Base-by-base conservation (phyloP, 2,113 vertebrate genomes). In the Serinus canaria region DNA sequence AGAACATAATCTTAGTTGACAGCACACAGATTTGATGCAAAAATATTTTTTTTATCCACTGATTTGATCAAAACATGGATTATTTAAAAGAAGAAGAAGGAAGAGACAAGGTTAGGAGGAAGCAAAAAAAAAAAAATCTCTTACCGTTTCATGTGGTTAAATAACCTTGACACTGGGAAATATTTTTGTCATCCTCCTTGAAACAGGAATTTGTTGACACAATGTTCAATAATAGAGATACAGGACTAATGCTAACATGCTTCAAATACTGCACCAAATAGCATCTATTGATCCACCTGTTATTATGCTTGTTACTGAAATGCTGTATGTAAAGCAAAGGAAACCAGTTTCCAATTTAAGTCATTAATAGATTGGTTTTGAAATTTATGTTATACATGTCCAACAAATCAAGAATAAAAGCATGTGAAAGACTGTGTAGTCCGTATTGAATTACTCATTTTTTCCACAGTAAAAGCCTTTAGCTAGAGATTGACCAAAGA, bases 351-450 rank as follows among this genome's bases (percentile, higher is more conserved):
- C 95, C 94, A 95, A 92, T 95, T 97, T 97, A 94, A 97, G 94
- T 97, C 97, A 97, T 97, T 98, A 98, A 98, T 97, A 98, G 97
- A 97, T 97, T 94, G 94, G 95, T 95, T 75, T 89, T 87, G 94
- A 97, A 98, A 98, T 98, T 98, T 98, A 98, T 98, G 97, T 96
- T 96, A 96, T 69, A 92, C 76, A 8, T 87, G 91, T 96, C 97
- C 93, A 97, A 98, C 97, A 98, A 98, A 98, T 98, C 98, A 98
- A 88, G 92, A 97, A 97, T 98, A 98, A 98, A 98, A 98, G 97
- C 97, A 96, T 95, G 87, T 74, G 95, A 97, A 96, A 97, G 85
- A 95, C 95, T 87, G 59, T 91, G 75, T 94, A 70, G 85, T 78
- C 92, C 0, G 30, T 95, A 89, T 82, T 66, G 94, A 97, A 98